Conservation (phyloP, 2,888 invertebrate species). For the Coleophora flavipennella region DNA sequence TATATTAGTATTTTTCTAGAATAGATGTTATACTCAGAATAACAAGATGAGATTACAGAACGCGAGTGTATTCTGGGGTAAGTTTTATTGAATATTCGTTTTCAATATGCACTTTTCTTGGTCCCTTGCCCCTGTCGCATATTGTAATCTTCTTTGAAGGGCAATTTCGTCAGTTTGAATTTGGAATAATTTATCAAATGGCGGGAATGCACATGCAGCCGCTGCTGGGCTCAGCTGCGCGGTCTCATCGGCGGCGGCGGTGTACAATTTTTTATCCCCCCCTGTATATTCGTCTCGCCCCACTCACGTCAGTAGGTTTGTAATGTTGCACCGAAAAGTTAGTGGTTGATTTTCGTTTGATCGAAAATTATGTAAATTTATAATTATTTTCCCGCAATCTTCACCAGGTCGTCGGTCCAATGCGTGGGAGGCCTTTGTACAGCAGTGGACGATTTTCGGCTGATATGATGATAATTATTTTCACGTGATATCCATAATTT, state of each 20-base stretch:
- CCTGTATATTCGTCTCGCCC: constrained; percentile 23
- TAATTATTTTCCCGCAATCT: too few species aligned
- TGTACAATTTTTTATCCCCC: constrained; percentile 59
- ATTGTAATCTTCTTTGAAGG: constrained; percentile 35
- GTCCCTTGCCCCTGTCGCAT: too few species aligned
- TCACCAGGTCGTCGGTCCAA: too few species aligned
- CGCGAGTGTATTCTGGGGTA: too few species aligned
- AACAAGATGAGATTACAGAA: too few species aligned
- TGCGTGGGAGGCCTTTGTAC: too few species aligned
- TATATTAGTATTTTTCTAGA: too few species aligned
- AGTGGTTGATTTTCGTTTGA: background rate
- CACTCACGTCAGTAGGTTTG: constrained; percentile 33
- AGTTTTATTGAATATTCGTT: background rate
- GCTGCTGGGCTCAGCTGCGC: constrained; percentile 53
- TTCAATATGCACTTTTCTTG: background rate
- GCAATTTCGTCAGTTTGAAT: constrained; percentile 52
- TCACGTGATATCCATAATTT: too few species aligned
- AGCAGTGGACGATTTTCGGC: too few species aligned
- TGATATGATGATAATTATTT: too few species aligned
- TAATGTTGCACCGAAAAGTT: constrained; percentile 7
- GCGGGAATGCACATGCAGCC: constrained; percentile 56
- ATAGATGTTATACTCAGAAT: too few species aligned
- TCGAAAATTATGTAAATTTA: too few species aligned
- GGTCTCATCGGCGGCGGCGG: constrained; percentile 36
- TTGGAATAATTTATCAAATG: constrained; percentile 65